phyloP scores from a whole-genome alignment of 2,888 invertebrate genomes.

The Copidosoma aretas region DNA sequence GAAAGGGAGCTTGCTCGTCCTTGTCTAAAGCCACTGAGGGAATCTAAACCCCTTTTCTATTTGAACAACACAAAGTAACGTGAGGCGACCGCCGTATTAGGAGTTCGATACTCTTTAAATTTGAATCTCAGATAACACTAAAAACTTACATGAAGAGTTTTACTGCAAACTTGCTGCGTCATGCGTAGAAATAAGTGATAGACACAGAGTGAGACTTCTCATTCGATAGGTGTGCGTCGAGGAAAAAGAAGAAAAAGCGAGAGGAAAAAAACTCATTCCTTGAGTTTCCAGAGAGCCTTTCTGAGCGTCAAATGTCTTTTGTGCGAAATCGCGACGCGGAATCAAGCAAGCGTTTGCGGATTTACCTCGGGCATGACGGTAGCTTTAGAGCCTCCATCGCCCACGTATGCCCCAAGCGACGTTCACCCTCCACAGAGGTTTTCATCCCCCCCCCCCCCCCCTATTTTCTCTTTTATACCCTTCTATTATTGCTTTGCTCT shows the following conservation, averaged over 20 bases:
- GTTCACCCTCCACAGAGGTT: neutral
- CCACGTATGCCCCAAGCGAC: neutral
- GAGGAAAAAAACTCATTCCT: neutral
- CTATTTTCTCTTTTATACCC: neutral
- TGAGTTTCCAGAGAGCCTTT: neutral
- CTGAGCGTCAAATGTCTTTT: neutral
- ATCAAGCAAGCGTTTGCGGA: constrained; percentile 25
- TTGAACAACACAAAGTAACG: constrained; percentile 37
- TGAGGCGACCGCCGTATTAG: neutral
- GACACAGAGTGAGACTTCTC: neutral
- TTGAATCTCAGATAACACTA: constrained; percentile 27
- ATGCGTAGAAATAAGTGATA: neutral
- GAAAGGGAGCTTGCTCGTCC: neutral
- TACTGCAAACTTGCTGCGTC: neutral
- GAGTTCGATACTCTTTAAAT: constrained; percentile 21
- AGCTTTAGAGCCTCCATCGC: neutral
- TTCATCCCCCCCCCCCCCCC: no score
- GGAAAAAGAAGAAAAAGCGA: neutral
- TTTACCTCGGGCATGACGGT: neutral
- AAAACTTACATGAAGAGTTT: constrained; percentile 23
- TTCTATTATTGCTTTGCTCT: neutral
- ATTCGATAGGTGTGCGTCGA: neutral
- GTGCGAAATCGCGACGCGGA: constrained; percentile 1
- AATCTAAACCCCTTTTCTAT: constrained; percentile 18
- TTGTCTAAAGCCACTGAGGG: neutral